Evolutionary conservation across 2,888 invertebrate genomes (phyloP), one percentile per base, ranked within the genome.

Genomic region (Cantharis rustica): DNA sequence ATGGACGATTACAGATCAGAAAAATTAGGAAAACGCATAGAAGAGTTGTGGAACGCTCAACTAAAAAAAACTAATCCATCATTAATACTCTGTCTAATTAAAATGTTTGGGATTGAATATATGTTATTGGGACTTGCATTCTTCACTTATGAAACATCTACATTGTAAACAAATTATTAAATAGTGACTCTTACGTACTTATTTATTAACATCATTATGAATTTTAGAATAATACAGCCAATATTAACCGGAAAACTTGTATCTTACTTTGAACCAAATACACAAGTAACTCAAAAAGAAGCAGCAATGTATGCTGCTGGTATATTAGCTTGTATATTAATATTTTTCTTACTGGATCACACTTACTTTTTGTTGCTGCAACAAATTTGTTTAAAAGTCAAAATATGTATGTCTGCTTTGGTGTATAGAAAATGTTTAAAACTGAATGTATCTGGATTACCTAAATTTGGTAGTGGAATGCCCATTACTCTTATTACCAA

Each of bases 311-410:
- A 93, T 85, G 94, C 94, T 0, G 85, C 89, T 0, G 93, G 92
- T 2, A 92, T 96, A 26, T 91, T 95, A n/a, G 80, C 93, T 13
- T 92, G 93, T 80, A 93, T 94, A 0, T 93, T 93, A 0, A 84
- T 94, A 61, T 93, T 93, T 83, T 93, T 95, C 20, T 89, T 96
- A 5, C 68, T 84, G 15, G 75, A 79, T 27, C 87, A 98, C 88
- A 95, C 96, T 0, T 96, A 95, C 85, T 96, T 97, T 93, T 93
- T 97, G 90, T 93, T 93, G 15, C 92, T 95, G 16, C 90, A 94
- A 71, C 93, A 95, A 83, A 91, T 95, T 87, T 96, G 96, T 68
- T 95, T 96, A 95, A 93, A 94, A 87, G 91, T 95, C 85, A 89
- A 96, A 11, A 92, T 96, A 0, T 95, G 95, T 0, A 93, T 94